Base-by-base conservation (phyloP, 2,888 invertebrate species). In the Caenorhabditis sulstoni region DNA sequence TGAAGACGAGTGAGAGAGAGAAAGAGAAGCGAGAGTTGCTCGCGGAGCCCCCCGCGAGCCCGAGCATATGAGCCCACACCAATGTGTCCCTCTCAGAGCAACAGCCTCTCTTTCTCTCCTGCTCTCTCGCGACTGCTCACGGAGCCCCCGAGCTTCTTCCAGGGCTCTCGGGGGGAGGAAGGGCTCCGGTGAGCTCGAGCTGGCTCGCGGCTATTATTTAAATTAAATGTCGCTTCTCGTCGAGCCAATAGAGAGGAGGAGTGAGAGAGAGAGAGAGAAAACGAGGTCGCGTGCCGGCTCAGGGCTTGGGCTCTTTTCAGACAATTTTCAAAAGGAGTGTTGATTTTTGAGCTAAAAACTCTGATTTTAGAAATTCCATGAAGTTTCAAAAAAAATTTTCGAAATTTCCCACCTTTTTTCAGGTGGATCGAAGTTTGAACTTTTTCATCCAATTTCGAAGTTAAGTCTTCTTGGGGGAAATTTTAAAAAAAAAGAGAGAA, bases 201-300 rank as follows among this genome's bases (percentile, higher is more conserved):
- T n/a, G n/a, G 39, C 12, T 22, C 16, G 8, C 29, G 7, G 61
- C 62, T 44, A 62, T 61, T 71, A 71, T 71, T 71, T 44, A 71
- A 71, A 71, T 71, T 62, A 55, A 71, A 71, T 29, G 41, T 14
- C 41, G 11, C 12, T 4, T 47, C 16, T 47, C 18, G 16, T 14
- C 29, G 44, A 44, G 44, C 44, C 44, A 44, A 44, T 44, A 14
- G 11, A 29, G 29, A 29, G 14, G 44, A 3, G 11, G n/a, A 11
- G 44, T 44, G 44, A 7, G 44, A 29, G 7, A 29, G 7, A 5
- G 7, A 29, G 29, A 7, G 7, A 29, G 29, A 29, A 29, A 29
- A 7, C 29, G 4, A 29, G n/a, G n/a, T n/a, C n/a, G n/a, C n/a
- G n/a, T n/a, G n/a, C n/a, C n/a, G n/a, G n/a, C n/a, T n/a, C n/a